These are phyloP conservation scores for Rhodinocichla rosea DNA, from an alignment of 2,113 vertebrate genomes.

Conservation along the genomic window DNA sequence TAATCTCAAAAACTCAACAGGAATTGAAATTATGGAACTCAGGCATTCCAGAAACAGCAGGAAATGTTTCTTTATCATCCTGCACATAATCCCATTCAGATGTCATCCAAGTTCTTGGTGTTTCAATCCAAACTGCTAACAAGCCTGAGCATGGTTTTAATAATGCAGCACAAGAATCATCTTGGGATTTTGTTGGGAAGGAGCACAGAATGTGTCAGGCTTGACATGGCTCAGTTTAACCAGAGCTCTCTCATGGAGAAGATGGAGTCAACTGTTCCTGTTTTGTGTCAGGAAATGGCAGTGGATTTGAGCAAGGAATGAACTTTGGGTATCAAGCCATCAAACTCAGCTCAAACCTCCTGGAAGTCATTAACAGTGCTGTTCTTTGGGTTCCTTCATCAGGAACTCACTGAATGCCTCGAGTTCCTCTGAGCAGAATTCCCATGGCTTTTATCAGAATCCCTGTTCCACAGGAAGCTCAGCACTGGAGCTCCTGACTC, in stretches of 20 bases:
- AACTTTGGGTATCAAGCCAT: not conserved
- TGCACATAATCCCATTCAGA: not conserved
- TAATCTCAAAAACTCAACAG: not conserved
- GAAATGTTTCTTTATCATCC: not conserved
- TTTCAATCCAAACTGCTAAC: not conserved
- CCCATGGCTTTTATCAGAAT: not conserved
- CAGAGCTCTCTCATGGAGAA: not conserved
- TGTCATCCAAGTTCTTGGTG: not conserved
- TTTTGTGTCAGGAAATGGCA: not conserved
- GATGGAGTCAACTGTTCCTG: not conserved
- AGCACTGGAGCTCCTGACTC: not conserved
- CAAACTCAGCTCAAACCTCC: not conserved
- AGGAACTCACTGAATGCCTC: not conserved
- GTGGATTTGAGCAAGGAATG: not conserved
- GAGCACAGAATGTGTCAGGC: rapidly evolving
- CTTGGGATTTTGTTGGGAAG: not conserved
- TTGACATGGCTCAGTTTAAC: not conserved
- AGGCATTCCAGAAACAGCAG: not conserved
- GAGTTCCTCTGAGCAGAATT: not conserved
- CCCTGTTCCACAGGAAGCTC: not conserved
- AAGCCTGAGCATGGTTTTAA: not conserved
- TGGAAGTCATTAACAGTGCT: not conserved
- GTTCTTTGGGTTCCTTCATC: not conserved
- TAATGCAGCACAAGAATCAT: not conserved
- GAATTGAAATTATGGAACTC: not conserved